A percentile compares a stretch with the other conserved stretches of the same genome.
phyloP scores from a whole-genome alignment of 1,140 invertebrate species.

The Zaprionus ornatus region DNA sequence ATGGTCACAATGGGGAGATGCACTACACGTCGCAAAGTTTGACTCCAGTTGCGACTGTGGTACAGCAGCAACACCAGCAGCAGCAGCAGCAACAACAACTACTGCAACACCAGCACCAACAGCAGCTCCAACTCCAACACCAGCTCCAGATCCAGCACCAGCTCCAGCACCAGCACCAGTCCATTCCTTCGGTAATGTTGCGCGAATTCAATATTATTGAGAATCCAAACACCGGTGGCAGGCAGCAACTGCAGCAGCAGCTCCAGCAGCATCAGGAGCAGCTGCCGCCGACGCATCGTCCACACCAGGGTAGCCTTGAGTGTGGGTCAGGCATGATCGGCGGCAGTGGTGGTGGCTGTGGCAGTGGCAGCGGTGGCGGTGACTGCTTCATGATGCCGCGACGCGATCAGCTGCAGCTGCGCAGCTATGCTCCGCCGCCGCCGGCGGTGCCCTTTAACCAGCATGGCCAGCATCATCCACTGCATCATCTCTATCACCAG shows the following conservation, averaged over 20 bases:
- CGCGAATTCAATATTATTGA: conserved; percentile 83
- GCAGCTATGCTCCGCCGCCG: conserved; percentile 57
- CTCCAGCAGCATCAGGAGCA: conserved; percentile 52
- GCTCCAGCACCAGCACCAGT: conserved; percentile 59
- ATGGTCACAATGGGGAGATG: conserved; percentile 65
- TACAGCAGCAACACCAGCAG: conserved; percentile 42
- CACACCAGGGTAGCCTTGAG: conserved; percentile 46
- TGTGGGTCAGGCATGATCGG: neutral
- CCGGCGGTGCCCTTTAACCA: conserved; percentile 62
- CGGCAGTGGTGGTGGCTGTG: neutral
- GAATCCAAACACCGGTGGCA: conserved; percentile 75
- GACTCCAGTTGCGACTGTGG: conserved; percentile 16
- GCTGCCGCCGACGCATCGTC: conserved; percentile 46
- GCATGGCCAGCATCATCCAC: conserved; percentile 69
- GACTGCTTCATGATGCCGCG: conserved; percentile 66
- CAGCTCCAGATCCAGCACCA: conserved; percentile 49
- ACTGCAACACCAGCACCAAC: conserved; percentile 50
- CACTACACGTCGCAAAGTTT: conserved; percentile 15
- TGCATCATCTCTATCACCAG: conserved; percentile 67
- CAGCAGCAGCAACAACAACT: conserved; percentile 26
- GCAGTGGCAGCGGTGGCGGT: conserved; percentile 38
- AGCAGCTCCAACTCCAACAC: conserved; percentile 57
- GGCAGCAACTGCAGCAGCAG: conserved; percentile 51
- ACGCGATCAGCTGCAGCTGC: conserved; percentile 47
- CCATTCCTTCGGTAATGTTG: conserved; percentile 78